Base-by-base conservation (phyloP, 2,888 invertebrate genomes). In the Abrostola tripartita region DNA sequence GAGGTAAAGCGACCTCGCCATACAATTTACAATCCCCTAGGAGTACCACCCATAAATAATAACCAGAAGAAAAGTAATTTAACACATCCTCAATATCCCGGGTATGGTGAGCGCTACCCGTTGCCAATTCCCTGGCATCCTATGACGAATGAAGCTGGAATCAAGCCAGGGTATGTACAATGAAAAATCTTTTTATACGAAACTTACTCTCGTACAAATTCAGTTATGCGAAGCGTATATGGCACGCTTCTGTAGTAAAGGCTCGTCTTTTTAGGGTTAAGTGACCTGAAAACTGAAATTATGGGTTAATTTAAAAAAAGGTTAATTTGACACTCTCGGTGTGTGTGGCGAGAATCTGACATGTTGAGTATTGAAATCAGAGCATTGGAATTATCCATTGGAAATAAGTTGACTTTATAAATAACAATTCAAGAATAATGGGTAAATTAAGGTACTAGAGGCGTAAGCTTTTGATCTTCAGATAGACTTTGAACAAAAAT, bases 141-240 rank as follows among this genome's bases (percentile, higher is more conserved):
- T 71, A 82, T 86, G 87, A 89, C 81, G 79, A 79, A 90, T 83
- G 83, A 79, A 76, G 61, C 81, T 90, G 90, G 90, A 86, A 79
- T 61, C 40, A 62, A 71, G 89, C 90, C 90, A 90, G 84, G 80
- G 69, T 85, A 83, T 86, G 77, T 79, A 85, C 85, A 85, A 85
- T 87, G 84, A 85, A 82, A 84, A 85, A 81, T 84, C 76, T 82
- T 72, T 86, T 82, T 81, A 81, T 73, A 61, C 69, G 63, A 52
- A 68, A 65, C 36, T 68, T 74, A 79, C 70, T 76, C 64, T 78
- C 66, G 72, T 78, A 81, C 80, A 81, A 81, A 83, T 83, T 81
- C 71, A 71, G 74, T 80, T 79, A 76, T 74, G 51, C 12, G 56
- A 56, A 68, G 52, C 65, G 44, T 55, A 40, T 37, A 35, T 59